Conservation (phyloP, 2,888 invertebrate species). For the Ennomos quercinarius region DNA sequence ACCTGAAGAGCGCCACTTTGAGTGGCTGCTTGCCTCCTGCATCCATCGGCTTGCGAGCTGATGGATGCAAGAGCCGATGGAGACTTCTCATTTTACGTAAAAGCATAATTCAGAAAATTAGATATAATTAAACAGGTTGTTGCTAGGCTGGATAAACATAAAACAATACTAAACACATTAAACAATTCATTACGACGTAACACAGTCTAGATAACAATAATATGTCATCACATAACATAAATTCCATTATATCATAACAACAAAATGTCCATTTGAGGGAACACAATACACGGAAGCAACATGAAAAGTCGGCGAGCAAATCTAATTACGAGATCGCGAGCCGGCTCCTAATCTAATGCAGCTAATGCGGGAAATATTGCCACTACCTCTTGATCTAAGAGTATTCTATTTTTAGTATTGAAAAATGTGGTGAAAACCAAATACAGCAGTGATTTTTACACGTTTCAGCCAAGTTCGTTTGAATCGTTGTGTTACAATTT, state of each 20-base stretch:
- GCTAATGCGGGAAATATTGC: conserved; percentile 21
- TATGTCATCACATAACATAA: conserved; percentile 13
- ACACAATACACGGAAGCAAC: conserved; percentile 23
- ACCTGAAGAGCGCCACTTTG: no score
- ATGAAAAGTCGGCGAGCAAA: conserved; percentile 28
- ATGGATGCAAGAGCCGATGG: no score
- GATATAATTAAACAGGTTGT: background rate
- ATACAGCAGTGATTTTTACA: no score
- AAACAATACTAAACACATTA: conserved; percentile 11
- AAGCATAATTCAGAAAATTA: background rate
- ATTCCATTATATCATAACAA: conserved; percentile 20
- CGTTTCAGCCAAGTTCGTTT: no score
- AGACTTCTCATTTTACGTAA: no score
- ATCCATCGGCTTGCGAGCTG: no score
- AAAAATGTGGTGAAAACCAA: no score
- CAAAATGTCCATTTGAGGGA: conserved; percentile 10
- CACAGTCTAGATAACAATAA: conserved; percentile 15
- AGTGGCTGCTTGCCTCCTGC: no score
- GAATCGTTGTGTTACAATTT: no score
- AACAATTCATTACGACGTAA: conserved; percentile 14
- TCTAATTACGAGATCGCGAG: conserved; percentile 46
- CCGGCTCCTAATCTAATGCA: conserved; percentile 46
- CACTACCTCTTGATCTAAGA: no score
- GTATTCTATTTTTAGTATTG: no score
- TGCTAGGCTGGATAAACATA: conserved; percentile 8